Base-by-base conservation (phyloP, 2,113 vertebrate species). In the Phaethornis superciliosus region DNA sequence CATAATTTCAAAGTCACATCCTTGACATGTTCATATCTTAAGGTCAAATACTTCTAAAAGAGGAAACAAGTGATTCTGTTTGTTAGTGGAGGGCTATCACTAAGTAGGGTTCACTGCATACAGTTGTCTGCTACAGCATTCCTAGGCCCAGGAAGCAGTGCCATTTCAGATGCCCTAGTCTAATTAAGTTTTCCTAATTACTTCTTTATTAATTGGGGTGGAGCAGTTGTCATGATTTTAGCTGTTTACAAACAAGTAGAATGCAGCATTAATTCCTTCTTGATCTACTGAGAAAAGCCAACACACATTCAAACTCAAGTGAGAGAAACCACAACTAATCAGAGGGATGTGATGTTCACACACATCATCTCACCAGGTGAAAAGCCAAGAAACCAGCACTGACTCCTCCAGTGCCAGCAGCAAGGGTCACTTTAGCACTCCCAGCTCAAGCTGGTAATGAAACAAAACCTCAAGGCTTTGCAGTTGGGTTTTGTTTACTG, bases 121-220 rank as follows among this genome's bases (percentile, higher is more conserved):
- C 3, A 1, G 33, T 55, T 21, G 42, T 54, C 68, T 60, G 51
- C 37, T 27, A 33, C 30, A 51, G 46, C 55, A 47, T 35, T 72
- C 44, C 56, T 62, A 80, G 37, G 19, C 40, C 58, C 40, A 49
- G 46, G n/a, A 67, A 70, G 42, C 40, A 42, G 62, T 24, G 33
- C 55, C 33, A 51, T 76, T 80, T 94, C 46, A 87, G 33, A 79
- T 47, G 16, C 46, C 18, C 27, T 15, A 44, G 27, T 74, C 74
- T 81, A 69, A 90, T 72, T 92, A 93, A 68, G 27, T 60, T 42
- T 49, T 63, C 62, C 42, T 75, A 84, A 69, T 59, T 76, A 62
- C 27, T 63, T 40, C 35, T 93, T 86, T 85, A 92, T 58, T 89
- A 87, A 72, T 19, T 92, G n/a, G n/a, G 40, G 52, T 78, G 72